Conservation (phyloP, 2,113 vertebrate genomes). For the Corydoras maculifer region DNA sequence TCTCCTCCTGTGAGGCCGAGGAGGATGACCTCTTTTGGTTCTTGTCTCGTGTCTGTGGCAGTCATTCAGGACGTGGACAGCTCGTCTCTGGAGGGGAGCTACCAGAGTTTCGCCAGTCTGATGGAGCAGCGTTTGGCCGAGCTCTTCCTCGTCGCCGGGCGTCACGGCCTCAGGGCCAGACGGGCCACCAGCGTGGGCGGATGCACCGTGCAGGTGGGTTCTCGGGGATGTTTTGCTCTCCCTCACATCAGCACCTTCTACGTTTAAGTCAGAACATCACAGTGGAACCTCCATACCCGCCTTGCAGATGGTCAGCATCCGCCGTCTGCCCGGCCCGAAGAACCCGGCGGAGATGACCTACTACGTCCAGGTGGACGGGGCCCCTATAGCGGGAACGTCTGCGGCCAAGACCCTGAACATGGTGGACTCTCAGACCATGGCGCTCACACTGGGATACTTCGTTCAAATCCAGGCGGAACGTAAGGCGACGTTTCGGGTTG, state of each 20-base stretch:
- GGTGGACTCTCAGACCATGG: conserved; percentile 95
- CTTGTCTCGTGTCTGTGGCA: conserved; percentile 45
- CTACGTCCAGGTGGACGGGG: conserved; percentile 81
- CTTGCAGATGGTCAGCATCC: conserved; percentile 91
- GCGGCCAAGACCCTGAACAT: conserved; percentile 93
- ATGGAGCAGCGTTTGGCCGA: conserved; percentile 95
- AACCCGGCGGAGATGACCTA: conserved; percentile 92
- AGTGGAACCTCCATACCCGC: not conserved
- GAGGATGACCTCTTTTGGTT: not conserved
- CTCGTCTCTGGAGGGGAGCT: conserved; percentile 81
- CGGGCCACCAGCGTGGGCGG: conserved; percentile 82
- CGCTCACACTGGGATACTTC: conserved; percentile 88
- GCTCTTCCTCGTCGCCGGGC: conserved; percentile 85
- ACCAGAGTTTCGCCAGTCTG: conserved; percentile 89
- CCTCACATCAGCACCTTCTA: too few relatives aligned
- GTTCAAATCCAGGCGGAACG: conserved; percentile 93
- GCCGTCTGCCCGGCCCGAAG: conserved; percentile 85
- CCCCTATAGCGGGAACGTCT: conserved; percentile 77
- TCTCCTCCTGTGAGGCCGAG: conserved; percentile 11
- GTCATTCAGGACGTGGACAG: conserved; percentile 94
- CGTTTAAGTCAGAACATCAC: too few relatives aligned
- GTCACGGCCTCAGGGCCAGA: conserved; percentile 74
- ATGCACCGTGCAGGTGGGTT: conserved; percentile 87
- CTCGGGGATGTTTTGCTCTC: too few relatives aligned
- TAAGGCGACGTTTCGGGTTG: conserved; percentile 57